Evolutionary conservation across 2,113 vertebrate species (phyloP), one percentile per base, ranked within the genome.

Genomic region (Pipra filicauda): DNA sequence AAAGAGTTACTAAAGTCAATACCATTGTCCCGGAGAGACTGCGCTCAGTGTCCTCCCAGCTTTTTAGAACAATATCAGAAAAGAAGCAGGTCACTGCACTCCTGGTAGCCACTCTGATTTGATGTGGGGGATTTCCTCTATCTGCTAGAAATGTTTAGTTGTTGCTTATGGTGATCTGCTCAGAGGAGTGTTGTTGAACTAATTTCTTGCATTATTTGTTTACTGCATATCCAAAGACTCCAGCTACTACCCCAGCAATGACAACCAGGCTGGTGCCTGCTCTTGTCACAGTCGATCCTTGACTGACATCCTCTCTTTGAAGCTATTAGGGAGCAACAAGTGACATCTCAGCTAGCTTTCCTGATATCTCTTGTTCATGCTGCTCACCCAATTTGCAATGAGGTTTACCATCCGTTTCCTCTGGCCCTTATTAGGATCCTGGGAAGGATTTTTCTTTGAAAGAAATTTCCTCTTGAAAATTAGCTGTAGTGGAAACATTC

Each of bases 381-480:
- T 70, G 49, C 55, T 72, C 46, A 48, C 52, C 5, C 70, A 54
- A 1, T 24, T 55, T 46, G 27, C 28, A n/a, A 43, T 0, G 1
- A 94, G 22, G 8, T 69, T 85, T 26, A 18, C 54, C 41, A 41
- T 41, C 37, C 41, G 13, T 73, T 85, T 92, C 23, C 49, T 69
- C 23, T 30, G 13, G 24, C 22, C 49, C 49, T 85, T 54, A 85
- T 51, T 69, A 78, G 54, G 88, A 93, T 76, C 76, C 62, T 18
- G 3, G 43, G 59, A 76, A 79, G 18, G 46, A 39, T 54, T 90
- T 80, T 83, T 62, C 67, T 90, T 86, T 76, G 27, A 90, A 94
- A 80, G 16, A 83, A 76, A 51, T 58, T 69, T 90, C 46, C 26
- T 80, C n/a, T 77, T 10, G 51, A 94, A 93, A 90, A 93, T 88